phyloP scores from a whole-genome alignment of 2,888 invertebrate species.

The Lepidocyrtinus sp. region DNA sequence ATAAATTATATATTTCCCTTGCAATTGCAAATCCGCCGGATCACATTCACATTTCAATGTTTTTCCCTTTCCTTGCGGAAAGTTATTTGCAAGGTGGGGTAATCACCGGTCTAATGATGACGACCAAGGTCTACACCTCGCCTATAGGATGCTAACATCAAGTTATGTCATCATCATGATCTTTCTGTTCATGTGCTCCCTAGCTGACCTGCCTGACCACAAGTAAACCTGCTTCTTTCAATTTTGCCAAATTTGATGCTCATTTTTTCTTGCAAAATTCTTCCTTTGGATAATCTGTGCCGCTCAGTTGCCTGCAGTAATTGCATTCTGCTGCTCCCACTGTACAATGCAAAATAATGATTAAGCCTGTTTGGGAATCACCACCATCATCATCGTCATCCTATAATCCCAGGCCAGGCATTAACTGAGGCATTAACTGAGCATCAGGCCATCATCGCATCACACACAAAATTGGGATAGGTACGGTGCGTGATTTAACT shows the following conservation, averaged over 20 bases:
- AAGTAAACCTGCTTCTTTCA: neutral
- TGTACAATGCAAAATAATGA: neutral
- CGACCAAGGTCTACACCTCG: too few species aligned
- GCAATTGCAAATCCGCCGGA: too few species aligned
- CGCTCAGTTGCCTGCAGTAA: neutral
- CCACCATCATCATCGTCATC: constrained; percentile 5
- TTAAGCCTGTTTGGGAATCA: neutral
- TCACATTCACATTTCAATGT: too few species aligned
- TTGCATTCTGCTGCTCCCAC: neutral
- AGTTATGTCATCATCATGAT: too few species aligned
- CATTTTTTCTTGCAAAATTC: constrained; percentile 40
- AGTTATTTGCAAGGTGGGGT: too few species aligned
- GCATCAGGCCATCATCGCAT: constrained; percentile 46
- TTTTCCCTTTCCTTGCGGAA: too few species aligned
- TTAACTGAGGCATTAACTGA: constrained; percentile 30
- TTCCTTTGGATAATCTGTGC: neutral
- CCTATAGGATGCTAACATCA: too few species aligned
- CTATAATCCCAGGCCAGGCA: too few species aligned
- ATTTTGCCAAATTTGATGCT: constrained; percentile 1
- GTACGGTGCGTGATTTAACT: constrained; percentile 17
- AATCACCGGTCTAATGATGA: too few species aligned
- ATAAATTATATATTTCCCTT: too few species aligned
- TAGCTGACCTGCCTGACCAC: constrained; percentile 35
- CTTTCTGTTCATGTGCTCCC: constrained; percentile 36
- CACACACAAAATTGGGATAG: constrained; percentile 7